Evolutionary conservation across 1,140 invertebrate species (phyloP).

Genomic region (Thalassaphorura encarpata): DNA sequence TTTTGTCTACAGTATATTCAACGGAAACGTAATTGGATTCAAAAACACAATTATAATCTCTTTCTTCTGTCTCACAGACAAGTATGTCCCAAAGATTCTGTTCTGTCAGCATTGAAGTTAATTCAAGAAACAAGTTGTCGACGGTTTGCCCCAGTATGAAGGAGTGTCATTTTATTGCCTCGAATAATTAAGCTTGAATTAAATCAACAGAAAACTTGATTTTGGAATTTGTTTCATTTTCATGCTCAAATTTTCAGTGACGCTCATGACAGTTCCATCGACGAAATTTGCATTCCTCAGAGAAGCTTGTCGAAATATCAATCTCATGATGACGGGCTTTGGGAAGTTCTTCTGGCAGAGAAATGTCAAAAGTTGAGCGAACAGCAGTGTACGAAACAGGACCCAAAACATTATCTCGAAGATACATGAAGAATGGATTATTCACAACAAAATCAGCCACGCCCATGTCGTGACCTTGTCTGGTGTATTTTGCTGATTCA

Average conservation of each 20-base stretch:
- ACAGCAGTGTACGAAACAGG: background rate
- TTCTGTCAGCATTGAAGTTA: too few relatives aligned
- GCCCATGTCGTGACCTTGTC: background rate
- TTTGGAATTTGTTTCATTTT: background rate
- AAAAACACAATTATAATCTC: background rate
- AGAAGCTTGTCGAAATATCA: background rate
- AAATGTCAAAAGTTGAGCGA: background rate
- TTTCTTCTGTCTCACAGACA: background rate
- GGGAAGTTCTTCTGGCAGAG: background rate
- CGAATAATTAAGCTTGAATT: too few relatives aligned
- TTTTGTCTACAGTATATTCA: background rate
- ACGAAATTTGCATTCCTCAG: background rate
- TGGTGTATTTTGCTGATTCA: background rate
- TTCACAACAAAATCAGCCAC: background rate
- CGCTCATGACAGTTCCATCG: background rate
- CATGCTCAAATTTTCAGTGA: background rate
- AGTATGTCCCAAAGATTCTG: background rate
- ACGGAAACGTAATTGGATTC: background rate
- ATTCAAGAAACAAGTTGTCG: too few relatives aligned
- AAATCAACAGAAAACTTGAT: background rate
- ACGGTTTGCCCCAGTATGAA: too few relatives aligned
- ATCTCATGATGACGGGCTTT: background rate
- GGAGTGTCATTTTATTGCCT: too few relatives aligned
- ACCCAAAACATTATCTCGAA: background rate
- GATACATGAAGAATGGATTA: slow-evolving; percentile 2